Base-by-base conservation (phyloP, 2,113 vertebrate species). In the Panurus biarmicus region DNA sequence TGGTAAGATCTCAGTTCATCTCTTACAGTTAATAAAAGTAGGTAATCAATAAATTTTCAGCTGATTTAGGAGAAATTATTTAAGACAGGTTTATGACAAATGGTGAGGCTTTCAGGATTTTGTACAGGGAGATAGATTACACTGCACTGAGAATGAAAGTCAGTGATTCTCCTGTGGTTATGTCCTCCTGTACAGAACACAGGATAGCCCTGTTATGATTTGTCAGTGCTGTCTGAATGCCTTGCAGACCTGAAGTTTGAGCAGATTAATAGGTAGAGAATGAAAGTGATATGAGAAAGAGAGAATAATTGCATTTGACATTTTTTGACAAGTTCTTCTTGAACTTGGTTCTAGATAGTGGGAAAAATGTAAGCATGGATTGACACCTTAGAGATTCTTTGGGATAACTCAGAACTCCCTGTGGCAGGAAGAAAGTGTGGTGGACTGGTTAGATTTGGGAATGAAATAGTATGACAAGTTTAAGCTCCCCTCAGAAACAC, bases 251-350 rank as follows among this genome's bases (percentile, higher is more conserved):
- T 76, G 50, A 75, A 45, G n/a, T 87, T 33, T 36, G 56, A 82
- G 17, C 33, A 40, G 61, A 78, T 75, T 66, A 22, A 19, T 3
- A 29, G 45, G 48, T 25, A 61, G 40, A 75, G 74, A 87, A 89
- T 77, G 44, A 14, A 92, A 93, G 40, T 40, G 22, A 51, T 67
- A 18, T 6, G 14, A 29, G 79, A 76, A 71, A 69, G 42, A 72
- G 31, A 72, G 23, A 54, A 24, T 81, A 94, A 85, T 84, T 91
- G 48, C 33, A 25, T 85, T 89, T 82, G 57, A 48, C 4, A 19
- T 54, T 85, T 81, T 80, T 78, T 72, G 92, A 45, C 77, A 76
- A 40, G 50, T 66, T 75, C 29, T 75, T 85, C 48, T 72, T 85
- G 40, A 87, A 76, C 33, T 70, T 81, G 8, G 5, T 58, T 87